A percentile compares a stretch with the other conserved stretches of the same genome.
These are phyloP conservation scores for Malurus leucopterus DNA, from an alignment of 2,797 vertebrate genomes.

Conservation along the genomic window DNA sequence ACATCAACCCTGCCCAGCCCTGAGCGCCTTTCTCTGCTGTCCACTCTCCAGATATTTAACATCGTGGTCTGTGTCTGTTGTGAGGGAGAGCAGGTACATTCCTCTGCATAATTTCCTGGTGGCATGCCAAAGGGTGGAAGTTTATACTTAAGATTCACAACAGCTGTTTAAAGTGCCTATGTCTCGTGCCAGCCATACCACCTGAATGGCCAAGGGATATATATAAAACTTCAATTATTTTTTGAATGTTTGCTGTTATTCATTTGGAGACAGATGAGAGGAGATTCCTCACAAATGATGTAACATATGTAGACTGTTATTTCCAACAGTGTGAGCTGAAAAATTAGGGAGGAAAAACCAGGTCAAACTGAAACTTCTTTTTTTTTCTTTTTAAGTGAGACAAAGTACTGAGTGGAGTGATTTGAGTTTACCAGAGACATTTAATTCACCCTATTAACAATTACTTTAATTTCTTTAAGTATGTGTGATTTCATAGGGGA, in stretches of 20 bases:
- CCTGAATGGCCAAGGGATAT: slow-evolving; percentile 66
- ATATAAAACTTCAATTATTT: slow-evolving; percentile 66
- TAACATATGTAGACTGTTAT: slow-evolving; percentile 51
- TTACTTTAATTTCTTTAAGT: neutral
- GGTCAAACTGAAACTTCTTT: slow-evolving; percentile 44
- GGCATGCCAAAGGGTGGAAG: slow-evolving; percentile 44
- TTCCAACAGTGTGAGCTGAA: slow-evolving; percentile 56
- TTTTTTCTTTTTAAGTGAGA: neutral
- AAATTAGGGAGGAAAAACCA: slow-evolving; percentile 61
- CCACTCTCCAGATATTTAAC: neutral
- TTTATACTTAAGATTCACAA: slow-evolving; percentile 59
- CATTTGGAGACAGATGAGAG: slow-evolving; percentile 59
- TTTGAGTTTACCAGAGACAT: neutral
- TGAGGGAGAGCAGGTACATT: slow-evolving; percentile 42
- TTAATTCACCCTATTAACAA: neutral
- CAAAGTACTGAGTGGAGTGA: neutral
- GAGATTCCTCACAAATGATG: slow-evolving; percentile 56
- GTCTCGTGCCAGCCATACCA: slow-evolving; percentile 61
- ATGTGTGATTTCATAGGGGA: neutral
- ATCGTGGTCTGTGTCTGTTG: neutral
- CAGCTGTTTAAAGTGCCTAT: slow-evolving; percentile 54
- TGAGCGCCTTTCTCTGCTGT: neutral
- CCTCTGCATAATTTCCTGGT: slow-evolving; percentile 44
- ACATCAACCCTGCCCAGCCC: neutral
- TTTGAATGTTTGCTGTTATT: slow-evolving; percentile 59